Conservation (phyloP, 2,797 vertebrate genomes). For the Sebastes matsubarae region DNA sequence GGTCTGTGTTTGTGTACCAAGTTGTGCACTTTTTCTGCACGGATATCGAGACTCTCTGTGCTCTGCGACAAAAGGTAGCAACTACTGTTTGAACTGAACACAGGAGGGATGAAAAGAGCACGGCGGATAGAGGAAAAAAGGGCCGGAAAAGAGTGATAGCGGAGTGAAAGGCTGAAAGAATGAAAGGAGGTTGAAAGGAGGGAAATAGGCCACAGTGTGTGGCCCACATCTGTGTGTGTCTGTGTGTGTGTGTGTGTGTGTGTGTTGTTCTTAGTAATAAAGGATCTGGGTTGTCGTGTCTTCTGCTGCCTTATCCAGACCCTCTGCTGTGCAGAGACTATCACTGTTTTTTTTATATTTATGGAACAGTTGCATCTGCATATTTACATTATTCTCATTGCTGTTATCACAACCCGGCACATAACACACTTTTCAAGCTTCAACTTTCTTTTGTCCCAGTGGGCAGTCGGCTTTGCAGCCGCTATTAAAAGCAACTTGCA, state of each 20-base stretch:
- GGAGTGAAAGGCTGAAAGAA: conserved; percentile 27
- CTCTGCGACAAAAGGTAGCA: conserved; percentile 14
- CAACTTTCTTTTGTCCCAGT: not conserved
- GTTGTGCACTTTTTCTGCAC: not conserved
- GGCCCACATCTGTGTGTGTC: not conserved
- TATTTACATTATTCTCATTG: conserved; percentile 4
- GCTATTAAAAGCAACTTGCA: conserved; percentile 4
- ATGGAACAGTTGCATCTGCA: conserved; percentile 11
- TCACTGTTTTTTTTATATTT: conserved; percentile 11
- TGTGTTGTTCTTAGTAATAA: conserved; percentile 23
- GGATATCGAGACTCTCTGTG: not conserved
- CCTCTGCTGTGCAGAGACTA: conserved; percentile 28
- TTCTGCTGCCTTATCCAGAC: conserved; percentile 14
- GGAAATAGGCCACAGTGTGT: conserved; percentile 34
- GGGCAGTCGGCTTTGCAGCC: not conserved
- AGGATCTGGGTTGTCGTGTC: conserved; percentile 35
- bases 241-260: not conserved
- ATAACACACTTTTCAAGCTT: conserved; percentile 13
- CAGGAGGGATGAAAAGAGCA: conserved; percentile 29
- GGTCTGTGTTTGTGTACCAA: not conserved
- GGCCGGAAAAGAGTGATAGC: conserved; percentile 32
- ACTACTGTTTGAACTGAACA: conserved; percentile 19
- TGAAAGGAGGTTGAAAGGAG: conserved; percentile 39
- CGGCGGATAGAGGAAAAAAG: conserved; percentile 58
- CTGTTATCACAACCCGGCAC: not conserved